These are phyloP conservation scores for Drosophila persimilis DNA, from an alignment of 1,140 invertebrate genomes.

Conservation along the genomic window DNA sequence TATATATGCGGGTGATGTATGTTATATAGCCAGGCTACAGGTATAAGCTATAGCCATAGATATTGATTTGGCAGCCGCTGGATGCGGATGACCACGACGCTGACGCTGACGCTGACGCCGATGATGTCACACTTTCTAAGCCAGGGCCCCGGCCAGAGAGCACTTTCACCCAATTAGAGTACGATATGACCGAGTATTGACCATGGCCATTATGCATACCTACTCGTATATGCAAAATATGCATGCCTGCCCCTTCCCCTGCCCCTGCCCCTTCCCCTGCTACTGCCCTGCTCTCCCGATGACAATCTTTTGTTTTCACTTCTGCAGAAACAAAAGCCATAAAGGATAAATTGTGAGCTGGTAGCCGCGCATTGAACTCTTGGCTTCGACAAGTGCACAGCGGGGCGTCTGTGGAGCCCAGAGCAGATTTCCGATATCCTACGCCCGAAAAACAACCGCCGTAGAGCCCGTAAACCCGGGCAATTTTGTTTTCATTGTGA, in stretches of 20 bases:
- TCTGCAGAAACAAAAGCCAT: conserved; percentile 79
- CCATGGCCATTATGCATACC: neutral
- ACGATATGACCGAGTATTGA: conserved; percentile 13
- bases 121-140: conserved; percentile 76
- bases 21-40: conserved; percentile 70
- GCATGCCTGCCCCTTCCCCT: neutral
- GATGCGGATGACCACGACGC: conserved; percentile 22
- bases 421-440: conserved; percentile 42
- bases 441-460: conserved; percentile 32
- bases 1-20: conserved; percentile 81
- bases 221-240: conserved; percentile 15
- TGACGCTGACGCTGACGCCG: conserved; percentile 29
- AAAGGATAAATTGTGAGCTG: conserved; percentile 75
- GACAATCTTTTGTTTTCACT: conserved; percentile 82
- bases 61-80: conserved; percentile 71
- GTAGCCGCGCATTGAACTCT: conserved; percentile 77
- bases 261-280: conserved; percentile 6
- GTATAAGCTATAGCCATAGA: conserved; percentile 65
- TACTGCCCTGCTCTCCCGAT: conserved; percentile 26
- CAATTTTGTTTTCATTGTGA: conserved; percentile 72
- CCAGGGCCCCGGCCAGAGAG: conserved; percentile 6
- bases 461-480: conserved; percentile 14
- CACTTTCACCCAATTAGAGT: conserved; percentile 77
- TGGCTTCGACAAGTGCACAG: conserved; percentile 82
- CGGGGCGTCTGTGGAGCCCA: conserved; percentile 44